A percentile compares a stretch with the other conserved stretches of the same genome.
These are phyloP conservation scores for Pantherophis guttatus DNA, from an alignment of 2,113 vertebrate genomes.

Conservation along the genomic window DNA sequence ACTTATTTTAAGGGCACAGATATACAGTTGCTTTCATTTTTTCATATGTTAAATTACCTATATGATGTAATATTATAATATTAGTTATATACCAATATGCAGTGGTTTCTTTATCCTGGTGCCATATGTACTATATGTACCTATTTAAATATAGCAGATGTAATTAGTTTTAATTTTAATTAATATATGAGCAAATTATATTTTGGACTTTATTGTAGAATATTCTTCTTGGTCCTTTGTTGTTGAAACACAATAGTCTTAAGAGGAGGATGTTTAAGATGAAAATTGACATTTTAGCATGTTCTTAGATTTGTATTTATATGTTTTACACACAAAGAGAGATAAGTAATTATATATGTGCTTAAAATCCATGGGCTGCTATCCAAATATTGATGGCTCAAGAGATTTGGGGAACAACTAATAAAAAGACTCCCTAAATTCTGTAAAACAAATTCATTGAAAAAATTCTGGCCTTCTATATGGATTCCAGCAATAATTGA, in stretches of 20 bases:
- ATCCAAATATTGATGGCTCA: neutral
- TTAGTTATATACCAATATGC: neutral
- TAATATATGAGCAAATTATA: constrained; percentile 1
- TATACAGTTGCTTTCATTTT: neutral
- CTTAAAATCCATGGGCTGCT: neutral
- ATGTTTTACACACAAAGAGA: neutral
- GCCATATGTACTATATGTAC: neutral
- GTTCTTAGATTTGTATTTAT: neutral
- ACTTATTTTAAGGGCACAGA: neutral
- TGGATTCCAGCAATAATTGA: neutral
- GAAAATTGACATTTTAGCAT: neutral
- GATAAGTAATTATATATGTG: neutral
- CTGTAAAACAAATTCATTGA: neutral
- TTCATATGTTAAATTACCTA: neutral
- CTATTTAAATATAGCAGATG: neutral
- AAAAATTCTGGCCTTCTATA: neutral
- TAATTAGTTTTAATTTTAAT: neutral
- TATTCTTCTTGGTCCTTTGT: neutral
- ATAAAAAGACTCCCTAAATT: neutral
- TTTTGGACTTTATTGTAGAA: neutral
- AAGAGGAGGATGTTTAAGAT: neutral
- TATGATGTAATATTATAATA: neutral
- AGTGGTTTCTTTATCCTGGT: neutral
- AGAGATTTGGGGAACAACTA: neutral
- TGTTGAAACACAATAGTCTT: neutral